Base-by-base conservation (phyloP, 2,888 invertebrate species). In the Bellardia bayeri region DNA sequence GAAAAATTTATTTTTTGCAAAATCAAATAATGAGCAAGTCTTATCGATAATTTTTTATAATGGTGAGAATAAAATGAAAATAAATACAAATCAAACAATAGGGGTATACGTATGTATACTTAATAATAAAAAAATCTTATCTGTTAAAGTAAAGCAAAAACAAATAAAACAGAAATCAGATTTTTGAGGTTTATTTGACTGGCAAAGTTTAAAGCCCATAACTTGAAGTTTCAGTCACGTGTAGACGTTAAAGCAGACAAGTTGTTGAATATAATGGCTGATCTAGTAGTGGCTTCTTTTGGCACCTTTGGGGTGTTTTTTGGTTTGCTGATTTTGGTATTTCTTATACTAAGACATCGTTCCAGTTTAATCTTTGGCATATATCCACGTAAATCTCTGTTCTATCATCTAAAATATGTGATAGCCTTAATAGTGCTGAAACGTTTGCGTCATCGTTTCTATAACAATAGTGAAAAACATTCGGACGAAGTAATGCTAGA, bases 321-420 rank as follows among this genome's bases (percentile, higher is more conserved):
- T 61, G 89, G 89, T 11, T 79, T 92, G 0, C 8, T 91, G 0
- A 81, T 89, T n/a, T 71, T 91, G 0, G 71, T 87, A 3, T 82
- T 92, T 8, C 58, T 92, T 1, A 79, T 92, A 2, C 71, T 93
- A 2, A 90, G 92, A 5, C 90, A 89, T 14, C 91, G 91, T 51
- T 91, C 93, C 3, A 89, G 88, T 45, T 94, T 94, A 33, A 94
- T 95, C 40, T 94, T 94, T 86, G 95, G 94, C 23, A 94, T 95
- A 23, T 96, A 96, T 91, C 94, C 94, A 1, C 93, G 94, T 89
- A 94, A 94, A 40, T 95, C 95, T 63, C 92, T 94, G 89, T 95
- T 94, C 92, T 95, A 94, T 89, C 91, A 92, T 51, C 33, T 95
- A 0, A 96, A 96, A 91, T 95, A 95, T 89, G 89, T 90, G 1